Conservation (phyloP, 2,113 vertebrate genomes). For the Pteropus alecto region DNA sequence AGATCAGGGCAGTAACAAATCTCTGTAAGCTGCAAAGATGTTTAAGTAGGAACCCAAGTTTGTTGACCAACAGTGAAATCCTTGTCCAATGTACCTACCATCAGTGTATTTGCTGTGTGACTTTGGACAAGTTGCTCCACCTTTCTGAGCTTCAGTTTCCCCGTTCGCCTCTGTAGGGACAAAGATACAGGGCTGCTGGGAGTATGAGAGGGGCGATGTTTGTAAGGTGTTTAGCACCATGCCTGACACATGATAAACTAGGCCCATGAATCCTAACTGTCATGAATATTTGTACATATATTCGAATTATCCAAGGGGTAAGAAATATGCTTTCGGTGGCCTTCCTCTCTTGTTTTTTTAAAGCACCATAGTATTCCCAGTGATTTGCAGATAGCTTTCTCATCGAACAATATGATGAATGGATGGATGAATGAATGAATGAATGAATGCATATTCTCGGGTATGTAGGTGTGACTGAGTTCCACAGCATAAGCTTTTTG, state of each 20-base stretch:
- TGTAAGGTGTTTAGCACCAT: no score
- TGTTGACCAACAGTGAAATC: background rate
- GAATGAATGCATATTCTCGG: background rate
- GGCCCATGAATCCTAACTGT: no score
- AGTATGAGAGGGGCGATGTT: accelerated
- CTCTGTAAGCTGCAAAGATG: background rate
- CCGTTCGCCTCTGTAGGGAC: background rate
- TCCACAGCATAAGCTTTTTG: background rate
- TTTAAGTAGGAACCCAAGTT: background rate
- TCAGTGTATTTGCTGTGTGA: background rate
- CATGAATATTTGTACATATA: accelerated
- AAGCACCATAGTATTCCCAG: accelerated
- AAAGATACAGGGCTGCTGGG: background rate
- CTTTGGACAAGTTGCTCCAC: background rate
- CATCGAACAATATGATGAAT: background rate
- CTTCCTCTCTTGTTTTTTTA: background rate
- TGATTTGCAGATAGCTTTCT: background rate
- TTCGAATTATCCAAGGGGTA: background rate
- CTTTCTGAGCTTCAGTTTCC: background rate
- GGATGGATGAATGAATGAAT: background rate
- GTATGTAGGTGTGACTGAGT: background rate
- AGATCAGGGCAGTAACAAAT: no score
- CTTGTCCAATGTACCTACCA: accelerated
- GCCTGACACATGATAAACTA: background rate
- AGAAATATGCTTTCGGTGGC: background rate